Percentiles rank a stretch among this genome's conserved stretches.
These are phyloP conservation scores for Drosophila aff. DNA, from an alignment of 1,140 invertebrate genomes.

Conservation along the genomic window DNA sequence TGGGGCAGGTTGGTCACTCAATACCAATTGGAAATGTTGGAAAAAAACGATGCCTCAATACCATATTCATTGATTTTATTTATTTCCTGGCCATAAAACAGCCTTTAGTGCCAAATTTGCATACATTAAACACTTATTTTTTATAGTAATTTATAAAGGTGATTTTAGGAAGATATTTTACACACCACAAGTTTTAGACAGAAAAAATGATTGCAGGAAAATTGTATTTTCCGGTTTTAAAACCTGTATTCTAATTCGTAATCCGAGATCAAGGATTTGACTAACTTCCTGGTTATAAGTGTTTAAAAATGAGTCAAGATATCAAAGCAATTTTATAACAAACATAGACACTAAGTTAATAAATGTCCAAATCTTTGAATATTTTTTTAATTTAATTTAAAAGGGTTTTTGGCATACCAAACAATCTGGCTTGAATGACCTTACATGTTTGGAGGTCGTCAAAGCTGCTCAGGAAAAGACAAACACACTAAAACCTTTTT, in stretches of 20 bases:
- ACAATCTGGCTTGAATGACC: no score
- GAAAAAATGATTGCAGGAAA: background rate
- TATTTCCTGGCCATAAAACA: slow-evolving; percentile 15
- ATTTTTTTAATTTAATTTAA: background rate
- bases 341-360: no score
- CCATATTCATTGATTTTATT: slow-evolving; percentile 22
- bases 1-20: slow-evolving; percentile 49
- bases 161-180: no score
- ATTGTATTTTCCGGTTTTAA: background rate
- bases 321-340: background rate
- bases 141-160: background rate
- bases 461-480: background rate
- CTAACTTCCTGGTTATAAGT: background rate
- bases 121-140: background rate
- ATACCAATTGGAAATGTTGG: slow-evolving; percentile 32
- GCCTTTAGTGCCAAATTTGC: background rate
- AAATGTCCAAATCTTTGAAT: background rate
- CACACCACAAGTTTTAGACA: background rate
- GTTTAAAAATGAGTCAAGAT: background rate
- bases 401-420: no score
- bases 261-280: background rate
- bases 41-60: slow-evolving; percentile 23
- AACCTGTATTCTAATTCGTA: background rate
- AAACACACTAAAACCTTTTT: background rate
- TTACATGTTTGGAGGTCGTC: no score